Conservation (phyloP, 2,113 vertebrate species). For the Phrynocephalus versicolor region DNA sequence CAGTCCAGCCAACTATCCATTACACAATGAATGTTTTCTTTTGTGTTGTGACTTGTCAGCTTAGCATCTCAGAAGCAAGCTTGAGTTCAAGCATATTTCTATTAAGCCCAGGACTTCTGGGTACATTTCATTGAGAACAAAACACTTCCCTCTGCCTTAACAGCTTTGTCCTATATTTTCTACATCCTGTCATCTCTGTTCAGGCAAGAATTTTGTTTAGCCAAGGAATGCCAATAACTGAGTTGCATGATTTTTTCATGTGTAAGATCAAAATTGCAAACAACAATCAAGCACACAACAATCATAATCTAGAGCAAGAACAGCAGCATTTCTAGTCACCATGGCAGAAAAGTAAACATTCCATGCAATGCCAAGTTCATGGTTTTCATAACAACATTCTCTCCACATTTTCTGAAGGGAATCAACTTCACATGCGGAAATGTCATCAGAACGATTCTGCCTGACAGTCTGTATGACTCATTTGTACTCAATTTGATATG, state of each 20-base stretch:
- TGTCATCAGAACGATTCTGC: conserved; percentile 15
- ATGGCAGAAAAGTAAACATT: conserved; percentile 28
- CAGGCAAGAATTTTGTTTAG: background rate
- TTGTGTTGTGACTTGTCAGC: background rate
- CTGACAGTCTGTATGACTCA: conserved; percentile 25
- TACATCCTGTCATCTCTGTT: background rate
- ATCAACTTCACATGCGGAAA: conserved; percentile 26
- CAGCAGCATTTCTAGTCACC: background rate
- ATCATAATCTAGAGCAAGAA: background rate
- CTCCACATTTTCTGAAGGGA: conserved; percentile 7
- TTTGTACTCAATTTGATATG: background rate
- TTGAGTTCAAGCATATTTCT: background rate
- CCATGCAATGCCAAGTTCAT: background rate
- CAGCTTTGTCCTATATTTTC: background rate
- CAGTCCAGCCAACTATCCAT: conserved; percentile 2
- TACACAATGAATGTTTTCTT: conserved; percentile 1
- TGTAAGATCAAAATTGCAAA: background rate
- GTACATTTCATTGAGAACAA: background rate
- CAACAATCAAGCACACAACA: background rate
- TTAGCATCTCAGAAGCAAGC: background rate
- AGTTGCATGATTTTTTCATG: background rate
- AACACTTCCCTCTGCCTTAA: background rate
- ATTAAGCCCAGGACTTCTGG: background rate
- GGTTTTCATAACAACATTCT: conserved; percentile 21
- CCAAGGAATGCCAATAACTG: background rate